Conservation (phyloP, 2,113 vertebrate genomes). For the Monarcha castaneiventris region DNA sequence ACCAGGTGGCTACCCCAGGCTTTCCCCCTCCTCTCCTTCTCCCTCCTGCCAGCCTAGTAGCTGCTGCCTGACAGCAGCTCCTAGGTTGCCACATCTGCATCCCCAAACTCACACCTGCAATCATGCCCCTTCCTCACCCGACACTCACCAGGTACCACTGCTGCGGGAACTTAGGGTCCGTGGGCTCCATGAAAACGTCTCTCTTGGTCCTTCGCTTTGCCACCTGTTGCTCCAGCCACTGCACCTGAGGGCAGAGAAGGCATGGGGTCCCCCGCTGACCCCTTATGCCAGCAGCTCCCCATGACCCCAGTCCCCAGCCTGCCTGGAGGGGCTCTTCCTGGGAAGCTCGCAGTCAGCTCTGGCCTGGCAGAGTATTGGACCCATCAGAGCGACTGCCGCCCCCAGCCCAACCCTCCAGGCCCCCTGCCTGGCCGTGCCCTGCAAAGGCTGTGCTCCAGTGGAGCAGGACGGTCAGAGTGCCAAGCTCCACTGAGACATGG, state of each 20-base stretch:
- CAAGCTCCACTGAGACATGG: background rate
- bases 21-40: background rate
- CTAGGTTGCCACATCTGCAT: accelerated
- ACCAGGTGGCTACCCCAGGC: background rate
- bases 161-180: constrained; percentile 89
- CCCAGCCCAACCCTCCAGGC: accelerated
- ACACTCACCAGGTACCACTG: constrained; percentile 96
- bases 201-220: constrained; percentile 86
- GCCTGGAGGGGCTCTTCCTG: background rate
- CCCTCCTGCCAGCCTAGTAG: background rate
- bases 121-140: accelerated
- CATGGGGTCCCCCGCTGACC: accelerated
- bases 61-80: background rate
- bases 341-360: background rate
- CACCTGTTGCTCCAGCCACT: constrained; percentile 94
- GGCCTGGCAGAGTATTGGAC: background rate
- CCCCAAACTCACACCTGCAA: accelerated
- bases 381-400: background rate
- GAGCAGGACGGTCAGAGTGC: background rate
- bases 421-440: background rate
- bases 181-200: constrained; percentile 83
- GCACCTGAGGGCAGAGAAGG: constrained; percentile 73
- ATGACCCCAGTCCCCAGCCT: background rate
- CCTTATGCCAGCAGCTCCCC: background rate
- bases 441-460: background rate